These are phyloP conservation scores for Philonicus albiceps DNA, from an alignment of 2,888 invertebrate species.

Conservation along the genomic window DNA sequence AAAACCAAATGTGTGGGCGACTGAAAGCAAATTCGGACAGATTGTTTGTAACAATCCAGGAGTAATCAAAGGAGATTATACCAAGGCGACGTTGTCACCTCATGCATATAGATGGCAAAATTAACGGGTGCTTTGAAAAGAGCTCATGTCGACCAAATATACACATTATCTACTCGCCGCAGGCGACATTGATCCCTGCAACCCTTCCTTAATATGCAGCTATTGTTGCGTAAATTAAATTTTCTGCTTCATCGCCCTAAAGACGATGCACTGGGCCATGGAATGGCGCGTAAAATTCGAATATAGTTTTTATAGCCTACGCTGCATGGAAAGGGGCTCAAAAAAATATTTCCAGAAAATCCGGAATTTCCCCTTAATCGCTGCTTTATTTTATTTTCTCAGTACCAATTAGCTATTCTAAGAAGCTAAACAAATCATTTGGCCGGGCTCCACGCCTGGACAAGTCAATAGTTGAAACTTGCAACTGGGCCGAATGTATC, in stretches of 20 bases:
- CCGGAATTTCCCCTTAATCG: conserved; percentile 34
- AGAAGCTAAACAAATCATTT: conserved; percentile 46
- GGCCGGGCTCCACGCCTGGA: neutral
- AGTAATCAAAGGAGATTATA: neutral
- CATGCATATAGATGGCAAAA: conserved; percentile 46
- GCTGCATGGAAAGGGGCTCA: conserved; percentile 12
- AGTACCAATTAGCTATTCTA: conserved; percentile 44
- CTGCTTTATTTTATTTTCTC: conserved; percentile 45
- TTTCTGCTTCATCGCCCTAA: neutral
- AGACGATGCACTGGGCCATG: neutral
- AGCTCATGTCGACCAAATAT: conserved; percentile 12
- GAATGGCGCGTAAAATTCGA: conserved; percentile 32
- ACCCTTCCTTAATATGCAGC: conserved; percentile 15
- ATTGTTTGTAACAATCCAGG: neutral
- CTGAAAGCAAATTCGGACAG: neutral
- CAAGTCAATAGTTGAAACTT: conserved; percentile 7
- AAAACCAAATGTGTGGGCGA: neutral
- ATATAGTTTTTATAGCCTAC: conserved; percentile 41
- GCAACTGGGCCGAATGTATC: conserved; percentile 1
- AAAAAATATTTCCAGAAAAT: conserved; percentile 5
- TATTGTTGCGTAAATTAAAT: conserved; percentile 28
- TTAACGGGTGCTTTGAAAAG: conserved; percentile 23
- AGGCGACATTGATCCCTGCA: conserved; percentile 15
- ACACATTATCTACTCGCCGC: conserved; percentile 28
- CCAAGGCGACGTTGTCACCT: neutral